phyloP scores from a whole-genome alignment of 2,113 vertebrate genomes.

The Varanus salvator region DNA sequence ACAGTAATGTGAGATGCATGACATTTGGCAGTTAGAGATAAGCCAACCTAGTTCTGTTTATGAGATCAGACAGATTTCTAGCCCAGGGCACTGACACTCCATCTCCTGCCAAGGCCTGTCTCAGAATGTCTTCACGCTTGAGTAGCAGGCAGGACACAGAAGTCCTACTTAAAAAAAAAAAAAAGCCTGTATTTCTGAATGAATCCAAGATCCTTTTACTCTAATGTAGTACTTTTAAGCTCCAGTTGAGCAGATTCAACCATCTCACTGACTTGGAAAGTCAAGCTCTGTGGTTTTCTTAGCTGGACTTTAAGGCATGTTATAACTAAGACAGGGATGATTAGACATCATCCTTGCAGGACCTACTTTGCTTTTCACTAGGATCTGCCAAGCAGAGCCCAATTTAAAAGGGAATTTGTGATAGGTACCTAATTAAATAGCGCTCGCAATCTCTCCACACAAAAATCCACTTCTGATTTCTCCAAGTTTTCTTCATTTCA shows the following conservation, averaged over 20 bases:
- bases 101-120: slow-evolving; percentile 24
- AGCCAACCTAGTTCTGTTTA: slow-evolving; percentile 22
- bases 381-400: no score
- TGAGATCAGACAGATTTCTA: slow-evolving; percentile 25
- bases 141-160: neutral
- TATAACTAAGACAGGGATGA: neutral
- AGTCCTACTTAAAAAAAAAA: neutral
- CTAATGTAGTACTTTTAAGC: neutral
- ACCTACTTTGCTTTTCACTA: no score
- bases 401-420: no score
- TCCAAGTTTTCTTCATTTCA: no score
- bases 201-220: slow-evolving; percentile 8
- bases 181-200: neutral
- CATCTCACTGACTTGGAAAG: neutral
- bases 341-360: no score
- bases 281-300: neutral
- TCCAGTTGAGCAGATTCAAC: neutral
- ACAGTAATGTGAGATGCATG: slow-evolving; percentile 3
- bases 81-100: neutral
- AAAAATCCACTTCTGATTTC: no score
- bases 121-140: slow-evolving; percentile 6
- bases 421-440: no score
- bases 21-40: slow-evolving; percentile 6
- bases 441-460: no score
- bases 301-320: neutral